Conservation (phyloP, 2,797 vertebrate species). For the Alauda arvensis region DNA sequence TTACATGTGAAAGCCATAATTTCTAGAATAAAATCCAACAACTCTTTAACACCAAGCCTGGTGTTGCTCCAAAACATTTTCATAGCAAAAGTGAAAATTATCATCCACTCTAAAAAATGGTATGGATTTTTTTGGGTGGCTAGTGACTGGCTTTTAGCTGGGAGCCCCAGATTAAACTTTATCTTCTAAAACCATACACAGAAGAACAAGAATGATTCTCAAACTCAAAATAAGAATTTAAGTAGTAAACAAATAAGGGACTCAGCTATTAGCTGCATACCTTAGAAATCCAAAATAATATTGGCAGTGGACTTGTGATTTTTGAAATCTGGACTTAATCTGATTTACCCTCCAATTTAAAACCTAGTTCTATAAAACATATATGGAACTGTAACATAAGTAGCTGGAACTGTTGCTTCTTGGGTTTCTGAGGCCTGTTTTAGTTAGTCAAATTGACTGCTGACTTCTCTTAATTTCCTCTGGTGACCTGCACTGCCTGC, state of each 20-base stretch:
- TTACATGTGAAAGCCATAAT: not conserved
- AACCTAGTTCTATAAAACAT: not conserved
- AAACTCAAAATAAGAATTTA: not conserved
- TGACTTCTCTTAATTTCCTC: not conserved
- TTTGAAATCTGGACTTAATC: not conserved
- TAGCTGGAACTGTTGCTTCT: not conserved
- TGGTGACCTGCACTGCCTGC: not conserved
- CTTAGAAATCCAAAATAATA: not conserved
- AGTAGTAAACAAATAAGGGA: not conserved
- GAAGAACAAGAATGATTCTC: not conserved
- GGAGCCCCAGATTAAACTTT: not conserved
- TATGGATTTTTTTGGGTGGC: not conserved
- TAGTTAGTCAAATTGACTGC: not conserved
- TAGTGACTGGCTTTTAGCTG: not conserved
- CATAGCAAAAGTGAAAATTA: not conserved
- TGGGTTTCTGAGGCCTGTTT: not conserved
- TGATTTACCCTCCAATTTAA: not conserved
- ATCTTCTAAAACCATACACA: not conserved
- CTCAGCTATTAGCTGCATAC: not conserved
- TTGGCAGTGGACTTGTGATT: not conserved
- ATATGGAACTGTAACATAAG: not conserved
- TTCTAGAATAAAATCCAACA: not conserved
- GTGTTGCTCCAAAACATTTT: not conserved
- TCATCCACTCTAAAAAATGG: not conserved
- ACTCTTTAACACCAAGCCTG: not conserved